These are phyloP conservation scores for Bambusicola thoracicus DNA, from an alignment of 2,113 vertebrate genomes.

Conservation along the genomic window DNA sequence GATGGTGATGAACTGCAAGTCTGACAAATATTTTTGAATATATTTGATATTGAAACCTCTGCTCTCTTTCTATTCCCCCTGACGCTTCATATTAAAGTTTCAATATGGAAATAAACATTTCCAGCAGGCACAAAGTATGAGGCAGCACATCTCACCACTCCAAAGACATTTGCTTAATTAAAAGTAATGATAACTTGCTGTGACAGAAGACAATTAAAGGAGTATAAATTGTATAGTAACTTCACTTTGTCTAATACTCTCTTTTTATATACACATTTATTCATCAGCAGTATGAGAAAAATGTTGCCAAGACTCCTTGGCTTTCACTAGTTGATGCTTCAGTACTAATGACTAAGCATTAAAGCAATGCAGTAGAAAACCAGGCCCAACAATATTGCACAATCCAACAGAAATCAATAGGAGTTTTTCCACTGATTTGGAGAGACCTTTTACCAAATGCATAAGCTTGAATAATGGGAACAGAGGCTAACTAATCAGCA, in stretches of 20 bases:
- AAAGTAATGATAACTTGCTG: slow-evolving; percentile 18
- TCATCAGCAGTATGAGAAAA: not conserved
- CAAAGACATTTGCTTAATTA: not conserved
- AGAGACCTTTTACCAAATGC: not conserved
- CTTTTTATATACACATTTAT: not conserved
- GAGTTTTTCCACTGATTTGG: not conserved
- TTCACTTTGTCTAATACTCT: not conserved
- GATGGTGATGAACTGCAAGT: slow-evolving; percentile 16
- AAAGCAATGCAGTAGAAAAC: not conserved
- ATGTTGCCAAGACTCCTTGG: rapidly evolving
- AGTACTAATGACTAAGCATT: not conserved
- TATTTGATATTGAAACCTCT: not conserved
- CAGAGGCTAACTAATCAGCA: not conserved
- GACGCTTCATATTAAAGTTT: not conserved
- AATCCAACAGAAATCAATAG: not conserved
- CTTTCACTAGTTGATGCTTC: not conserved
- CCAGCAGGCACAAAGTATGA: not conserved
- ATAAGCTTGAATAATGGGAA: not conserved
- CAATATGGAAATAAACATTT: not conserved
- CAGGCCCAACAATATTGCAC: not conserved
- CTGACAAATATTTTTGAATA: not conserved
- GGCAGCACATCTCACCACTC: not conserved
- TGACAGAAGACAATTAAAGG: slow-evolving; percentile 31
- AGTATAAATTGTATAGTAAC: not conserved
- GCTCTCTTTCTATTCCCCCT: not conserved